Base-by-base conservation (phyloP, 1,140 invertebrate species). In the Globodera rostochiensis region DNA sequence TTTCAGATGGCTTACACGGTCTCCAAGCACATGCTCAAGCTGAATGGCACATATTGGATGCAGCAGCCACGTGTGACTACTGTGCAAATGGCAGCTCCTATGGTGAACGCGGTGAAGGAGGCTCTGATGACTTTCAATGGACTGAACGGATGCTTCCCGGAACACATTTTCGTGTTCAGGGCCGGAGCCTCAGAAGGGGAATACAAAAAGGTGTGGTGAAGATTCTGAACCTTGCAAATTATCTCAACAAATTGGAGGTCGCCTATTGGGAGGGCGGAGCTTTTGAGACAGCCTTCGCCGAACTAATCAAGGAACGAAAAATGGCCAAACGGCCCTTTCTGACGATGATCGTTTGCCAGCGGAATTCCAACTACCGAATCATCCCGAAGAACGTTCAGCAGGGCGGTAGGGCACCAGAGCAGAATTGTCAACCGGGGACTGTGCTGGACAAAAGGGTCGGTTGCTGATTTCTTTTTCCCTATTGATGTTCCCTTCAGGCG, bases 1-100 rank as follows among this genome's bases (percentile, higher is more conserved):
- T 67, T 53, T 6, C 49, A 83, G 82, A 83, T 83, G 82, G 82
- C 82, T 13, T 83, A 83, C 69, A 85, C 82, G 7, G 45, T 75
- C 19, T 70, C 73, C 19, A 36, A 49, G 15, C 60, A 82, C 53
- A 74, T 74, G 82, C 49, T 75, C 21, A 46, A 53, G 6, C 25
- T 83, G 46, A n/a, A 73, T 11, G 82, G 82, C 21, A 83, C 82
- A 1, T 83, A 83, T 36, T 83, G 71, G 71, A 57, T 77, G 21
- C 82, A 83, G 19, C 57, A 83, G 80, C 46, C 82, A 6, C 76
- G 82, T 9, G 81, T 83, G 9, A 77, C 66, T 6, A 84, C 50
- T 11, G 81, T 83, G 6, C 57, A 64, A 64, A 64, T 53, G 53
- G 53, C 57, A 15, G 15, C 11, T 11, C 70, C 79, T 15, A 25